These are phyloP conservation scores for Echinarachnius parma DNA, from an alignment of 53 echinoderm and acorn worm genomes.

Conservation along the genomic window DNA sequence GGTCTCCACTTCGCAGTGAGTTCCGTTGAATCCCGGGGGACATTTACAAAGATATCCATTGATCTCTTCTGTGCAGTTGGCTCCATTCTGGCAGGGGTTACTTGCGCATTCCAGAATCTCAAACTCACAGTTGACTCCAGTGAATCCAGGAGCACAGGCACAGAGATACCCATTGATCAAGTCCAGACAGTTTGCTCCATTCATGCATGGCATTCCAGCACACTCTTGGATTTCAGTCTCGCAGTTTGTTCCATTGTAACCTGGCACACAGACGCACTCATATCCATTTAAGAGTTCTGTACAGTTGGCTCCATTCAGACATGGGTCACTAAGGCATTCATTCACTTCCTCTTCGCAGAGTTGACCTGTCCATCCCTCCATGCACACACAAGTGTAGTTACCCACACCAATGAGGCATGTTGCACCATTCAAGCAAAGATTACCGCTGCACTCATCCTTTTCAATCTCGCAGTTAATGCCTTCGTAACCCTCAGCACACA, in stretches of 20 bases:
- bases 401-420: too few species aligned
- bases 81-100: conserved; percentile 53
- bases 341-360: too few species aligned
- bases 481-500: too few species aligned
- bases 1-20: conserved; percentile 41
- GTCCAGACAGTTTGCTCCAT: conserved; percentile 63
- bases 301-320: conserved; percentile 68
- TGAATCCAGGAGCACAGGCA: conserved; percentile 48
- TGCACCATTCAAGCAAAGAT: too few species aligned
- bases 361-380: too few species aligned
- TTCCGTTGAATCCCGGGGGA: conserved; percentile 51
- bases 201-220: conserved; percentile 54
- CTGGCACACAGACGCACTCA: conserved; percentile 57
- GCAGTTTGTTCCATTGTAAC: conserved; percentile 62
- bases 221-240: conserved; percentile 61
- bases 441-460: too few species aligned
- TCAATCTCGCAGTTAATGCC: too few species aligned
- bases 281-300: conserved; percentile 59
- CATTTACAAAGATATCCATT: conserved; percentile 49
- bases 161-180: conserved; percentile 44
- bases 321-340: too few species aligned
- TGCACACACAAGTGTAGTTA: too few species aligned
- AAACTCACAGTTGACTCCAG: conserved; percentile 55
- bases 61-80: conserved; percentile 33
- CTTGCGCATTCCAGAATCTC: conserved; percentile 47